These are phyloP conservation scores for Hyles lineata DNA, from an alignment of 2,888 invertebrate species.

Conservation along the genomic window DNA sequence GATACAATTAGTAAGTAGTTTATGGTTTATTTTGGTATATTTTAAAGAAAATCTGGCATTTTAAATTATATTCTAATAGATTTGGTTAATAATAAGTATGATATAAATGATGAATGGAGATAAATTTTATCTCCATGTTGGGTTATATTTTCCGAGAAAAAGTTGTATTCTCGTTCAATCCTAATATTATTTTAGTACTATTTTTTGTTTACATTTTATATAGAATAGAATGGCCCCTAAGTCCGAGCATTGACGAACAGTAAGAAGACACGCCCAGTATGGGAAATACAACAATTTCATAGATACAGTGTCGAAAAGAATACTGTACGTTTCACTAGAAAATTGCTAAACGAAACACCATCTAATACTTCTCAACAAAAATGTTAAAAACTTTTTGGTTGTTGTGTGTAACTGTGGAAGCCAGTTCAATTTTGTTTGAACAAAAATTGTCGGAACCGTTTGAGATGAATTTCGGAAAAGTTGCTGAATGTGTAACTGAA, in stretches of 20 bases:
- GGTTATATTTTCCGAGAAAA: too few relatives aligned
- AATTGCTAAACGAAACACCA: not conserved
- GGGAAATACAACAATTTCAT: not conserved
- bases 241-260: not conserved
- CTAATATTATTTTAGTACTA: too few relatives aligned
- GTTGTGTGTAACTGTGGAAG: not conserved
- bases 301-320: not conserved
- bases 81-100: too few relatives aligned
- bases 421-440: not conserved
- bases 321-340: not conserved
- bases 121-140: too few relatives aligned
- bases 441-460: not conserved
- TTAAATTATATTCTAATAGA: too few relatives aligned
- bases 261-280: not conserved
- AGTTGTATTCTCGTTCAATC: too few relatives aligned
- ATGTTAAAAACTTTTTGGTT: slow-evolving; percentile 7
- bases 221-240: too few relatives aligned
- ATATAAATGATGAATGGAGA: too few relatives aligned
- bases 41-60: too few relatives aligned
- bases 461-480: slow-evolving; percentile 30
- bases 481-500: slow-evolving; percentile 44
- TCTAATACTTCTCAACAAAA: not conserved
- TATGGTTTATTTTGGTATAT: too few relatives aligned
- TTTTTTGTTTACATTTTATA: too few relatives aligned
- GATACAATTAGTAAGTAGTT: too few relatives aligned